Conservation (phyloP, 1,140 invertebrate genomes). For the Eumeta japonica region DNA sequence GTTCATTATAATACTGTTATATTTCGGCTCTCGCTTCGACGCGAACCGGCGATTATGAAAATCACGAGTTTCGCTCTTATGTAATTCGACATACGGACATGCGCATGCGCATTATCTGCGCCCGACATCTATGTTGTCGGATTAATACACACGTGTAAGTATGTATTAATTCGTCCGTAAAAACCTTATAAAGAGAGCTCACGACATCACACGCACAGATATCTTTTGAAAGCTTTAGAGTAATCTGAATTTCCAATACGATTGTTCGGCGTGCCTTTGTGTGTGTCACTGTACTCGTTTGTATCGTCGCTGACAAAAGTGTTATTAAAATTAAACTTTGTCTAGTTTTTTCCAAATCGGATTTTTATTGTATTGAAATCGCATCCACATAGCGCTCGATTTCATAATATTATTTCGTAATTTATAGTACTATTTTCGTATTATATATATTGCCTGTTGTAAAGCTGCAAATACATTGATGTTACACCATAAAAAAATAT, state of each 20-base stretch:
- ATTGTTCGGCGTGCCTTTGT: constrained; percentile 19
- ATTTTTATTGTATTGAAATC: constrained; percentile 4
- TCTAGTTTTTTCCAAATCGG: constrained; percentile 6
- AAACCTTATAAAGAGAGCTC: constrained; percentile 43
- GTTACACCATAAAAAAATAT: too few species aligned
- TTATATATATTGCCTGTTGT: background rate
- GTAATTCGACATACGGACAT: too few species aligned
- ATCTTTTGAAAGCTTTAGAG: too few species aligned
- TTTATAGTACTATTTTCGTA: background rate
- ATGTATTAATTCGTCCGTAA: constrained; percentile 54
- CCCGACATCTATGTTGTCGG: too few species aligned
- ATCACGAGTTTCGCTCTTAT: too few species aligned
- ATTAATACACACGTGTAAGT: too few species aligned
- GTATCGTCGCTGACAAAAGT: constrained; percentile 21
- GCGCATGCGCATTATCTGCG: too few species aligned
- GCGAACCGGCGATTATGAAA: constrained; percentile 39
- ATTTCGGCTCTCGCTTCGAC: too few species aligned
- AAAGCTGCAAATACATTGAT: background rate
- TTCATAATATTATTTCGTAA: too few species aligned
- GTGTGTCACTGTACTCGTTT: constrained; percentile 13
- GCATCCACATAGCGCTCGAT: too few species aligned
- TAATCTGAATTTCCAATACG: constrained; percentile 39
- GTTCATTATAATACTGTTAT: constrained; percentile 43
- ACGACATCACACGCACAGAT: too few species aligned
- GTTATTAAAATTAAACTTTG: constrained; percentile 8